phyloP scores from a whole-genome alignment of 1,140 invertebrate genomes.

The Drosophila pandora region DNA sequence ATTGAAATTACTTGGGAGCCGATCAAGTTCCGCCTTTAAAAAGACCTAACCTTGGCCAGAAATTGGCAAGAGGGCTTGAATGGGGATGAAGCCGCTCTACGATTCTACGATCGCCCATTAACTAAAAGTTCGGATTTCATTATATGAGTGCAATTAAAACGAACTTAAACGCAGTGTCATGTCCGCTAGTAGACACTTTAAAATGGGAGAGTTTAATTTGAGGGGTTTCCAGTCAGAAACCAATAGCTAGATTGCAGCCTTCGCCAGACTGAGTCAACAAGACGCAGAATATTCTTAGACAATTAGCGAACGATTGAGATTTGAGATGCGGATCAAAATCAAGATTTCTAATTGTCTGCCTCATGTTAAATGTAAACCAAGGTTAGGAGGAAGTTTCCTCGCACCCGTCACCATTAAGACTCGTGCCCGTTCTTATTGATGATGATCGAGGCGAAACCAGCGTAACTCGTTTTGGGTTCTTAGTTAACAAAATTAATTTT shows the following conservation, averaged over 20 bases:
- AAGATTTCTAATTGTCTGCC: constrained; percentile 20
- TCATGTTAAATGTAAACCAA: constrained; percentile 48
- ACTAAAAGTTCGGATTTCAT: constrained; percentile 44
- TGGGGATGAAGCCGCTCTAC: constrained; percentile 42
- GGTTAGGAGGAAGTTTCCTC: constrained; percentile 44
- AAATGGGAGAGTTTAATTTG: constrained; percentile 65
- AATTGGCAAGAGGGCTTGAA: constrained; percentile 8
- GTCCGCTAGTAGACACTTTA: constrained; percentile 53
- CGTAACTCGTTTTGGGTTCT: constrained; percentile 53
- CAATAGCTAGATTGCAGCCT: constrained; percentile 34
- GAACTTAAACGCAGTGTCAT: constrained; percentile 60
- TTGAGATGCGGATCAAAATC: constrained; percentile 20
- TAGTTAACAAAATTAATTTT: constrained; percentile 43
- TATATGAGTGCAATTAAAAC: constrained; percentile 68
- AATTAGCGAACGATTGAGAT: constrained; percentile 30
- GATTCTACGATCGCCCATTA: constrained; percentile 53
- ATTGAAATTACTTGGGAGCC: constrained; percentile 1
- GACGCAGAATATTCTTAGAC: constrained; percentile 30
- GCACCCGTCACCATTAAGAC: constrained; percentile 1
- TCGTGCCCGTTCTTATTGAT: constrained; percentile 23
- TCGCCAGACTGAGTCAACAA: constrained; percentile 6
- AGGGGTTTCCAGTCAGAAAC: constrained; percentile 45
- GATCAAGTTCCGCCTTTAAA: constrained; percentile 6
- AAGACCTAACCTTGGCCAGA: constrained; percentile 13
- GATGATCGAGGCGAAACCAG: constrained; percentile 38